phyloP scores from a whole-genome alignment of 2,888 invertebrate genomes.

The Leucoptera coffeella region DNA sequence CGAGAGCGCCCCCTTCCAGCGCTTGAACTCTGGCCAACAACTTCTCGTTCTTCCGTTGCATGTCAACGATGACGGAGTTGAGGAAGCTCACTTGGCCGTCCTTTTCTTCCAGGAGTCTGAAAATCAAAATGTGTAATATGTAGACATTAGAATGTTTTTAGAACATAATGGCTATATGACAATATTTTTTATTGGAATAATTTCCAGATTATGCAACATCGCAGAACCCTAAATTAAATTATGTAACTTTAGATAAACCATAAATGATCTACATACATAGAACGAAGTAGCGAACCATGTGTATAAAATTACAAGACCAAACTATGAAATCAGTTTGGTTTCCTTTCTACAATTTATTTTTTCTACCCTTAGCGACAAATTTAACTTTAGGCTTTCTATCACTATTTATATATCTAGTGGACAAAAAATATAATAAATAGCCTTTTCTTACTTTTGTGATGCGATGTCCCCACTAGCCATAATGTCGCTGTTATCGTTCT shows the following conservation, averaged over 20 bases:
- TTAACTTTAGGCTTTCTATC: too few species aligned
- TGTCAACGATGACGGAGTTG: conserved; percentile 94
- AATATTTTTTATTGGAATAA: neutral
- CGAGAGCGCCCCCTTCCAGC: conserved; percentile 58
- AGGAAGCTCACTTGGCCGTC: conserved; percentile 82
- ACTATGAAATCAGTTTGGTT: too few species aligned
- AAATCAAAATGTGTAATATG: neutral
- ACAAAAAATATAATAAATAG: too few species aligned
- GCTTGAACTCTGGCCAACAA: conserved; percentile 73
- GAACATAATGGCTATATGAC: too few species aligned
- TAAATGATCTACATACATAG: too few species aligned
- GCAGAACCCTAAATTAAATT: conserved; percentile 1
- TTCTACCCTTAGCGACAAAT: too few species aligned
- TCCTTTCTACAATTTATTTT: too few species aligned
- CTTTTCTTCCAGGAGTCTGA: conserved; percentile 27
- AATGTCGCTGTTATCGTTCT: conserved; percentile 28
- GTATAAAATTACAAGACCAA: too few species aligned
- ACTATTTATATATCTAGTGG: too few species aligned
- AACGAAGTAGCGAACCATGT: too few species aligned
- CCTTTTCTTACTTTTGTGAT: conserved; percentile 24
- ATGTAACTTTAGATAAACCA: too few species aligned
- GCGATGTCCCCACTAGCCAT: conserved; percentile 27
- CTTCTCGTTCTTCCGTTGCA: conserved; percentile 88
- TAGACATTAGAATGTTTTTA: too few species aligned
- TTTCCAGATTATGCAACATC: neutral